phyloP scores from a whole-genome alignment of 2,888 invertebrate genomes.

The Eremobia ochroleuca region DNA sequence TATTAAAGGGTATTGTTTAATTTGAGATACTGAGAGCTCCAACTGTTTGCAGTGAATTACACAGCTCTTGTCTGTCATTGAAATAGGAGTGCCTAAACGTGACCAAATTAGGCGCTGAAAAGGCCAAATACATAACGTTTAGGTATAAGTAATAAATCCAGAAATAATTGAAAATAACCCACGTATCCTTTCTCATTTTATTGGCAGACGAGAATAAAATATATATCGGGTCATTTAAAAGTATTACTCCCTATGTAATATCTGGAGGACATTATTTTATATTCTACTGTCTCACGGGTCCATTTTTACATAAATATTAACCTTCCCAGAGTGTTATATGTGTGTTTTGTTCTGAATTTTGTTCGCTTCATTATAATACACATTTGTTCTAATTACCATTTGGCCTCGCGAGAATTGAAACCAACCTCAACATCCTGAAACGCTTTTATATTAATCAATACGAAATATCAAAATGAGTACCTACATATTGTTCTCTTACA shows the following conservation, averaged over 20 bases:
- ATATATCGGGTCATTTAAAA: slow-evolving; percentile 52
- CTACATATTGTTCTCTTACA: slow-evolving; percentile 70
- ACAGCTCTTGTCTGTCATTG: slow-evolving; percentile 67
- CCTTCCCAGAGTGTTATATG: slow-evolving; percentile 36
- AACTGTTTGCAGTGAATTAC: slow-evolving; percentile 43
- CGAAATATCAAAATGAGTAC: slow-evolving; percentile 72
- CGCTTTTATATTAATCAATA: slow-evolving; percentile 73
- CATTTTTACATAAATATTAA: slow-evolving; percentile 51
- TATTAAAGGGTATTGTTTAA: slow-evolving; percentile 49
- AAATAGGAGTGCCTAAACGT: slow-evolving; percentile 44
- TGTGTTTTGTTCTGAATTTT: slow-evolving; percentile 57
- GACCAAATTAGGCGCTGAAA: slow-evolving; percentile 42
- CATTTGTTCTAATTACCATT: slow-evolving; percentile 67
- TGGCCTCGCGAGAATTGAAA: slow-evolving; percentile 59
- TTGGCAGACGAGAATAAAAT: slow-evolving; percentile 60
- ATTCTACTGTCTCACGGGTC: slow-evolving; percentile 57
- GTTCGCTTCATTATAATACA: slow-evolving; percentile 59
- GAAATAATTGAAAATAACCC: slow-evolving; percentile 60
- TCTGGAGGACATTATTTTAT: slow-evolving; percentile 56
- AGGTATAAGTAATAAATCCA: slow-evolving; percentile 47
- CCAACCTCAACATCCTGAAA: slow-evolving; percentile 63
- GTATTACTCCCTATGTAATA: slow-evolving; percentile 50
- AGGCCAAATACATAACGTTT: slow-evolving; percentile 52
- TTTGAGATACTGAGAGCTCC: slow-evolving; percentile 31
- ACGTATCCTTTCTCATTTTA: slow-evolving; percentile 59